These are phyloP conservation scores for Creontiades dilutus DNA, from an alignment of 2,888 invertebrate genomes.

Conservation along the genomic window DNA sequence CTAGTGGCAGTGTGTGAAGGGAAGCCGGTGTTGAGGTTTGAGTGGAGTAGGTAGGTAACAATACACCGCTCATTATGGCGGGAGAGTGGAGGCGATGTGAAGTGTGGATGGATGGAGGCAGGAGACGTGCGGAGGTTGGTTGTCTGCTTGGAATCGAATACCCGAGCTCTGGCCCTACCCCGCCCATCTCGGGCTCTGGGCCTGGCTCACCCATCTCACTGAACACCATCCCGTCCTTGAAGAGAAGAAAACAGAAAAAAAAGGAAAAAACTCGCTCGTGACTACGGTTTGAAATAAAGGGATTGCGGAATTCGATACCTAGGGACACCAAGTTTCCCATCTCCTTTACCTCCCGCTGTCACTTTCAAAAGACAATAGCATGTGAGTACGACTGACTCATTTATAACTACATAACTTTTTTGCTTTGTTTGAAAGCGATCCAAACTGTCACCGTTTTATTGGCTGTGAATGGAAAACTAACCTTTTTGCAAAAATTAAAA, in stretches of 20 bases:
- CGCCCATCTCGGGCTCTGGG: background rate
- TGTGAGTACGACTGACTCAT: no score
- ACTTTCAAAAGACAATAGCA: background rate
- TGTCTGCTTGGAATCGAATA: slow-evolving; percentile 2
- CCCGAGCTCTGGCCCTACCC: background rate
- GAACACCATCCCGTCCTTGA: no score
- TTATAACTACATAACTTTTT: no score
- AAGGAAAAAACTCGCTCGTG: background rate
- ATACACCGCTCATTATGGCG: slow-evolving; percentile 9
- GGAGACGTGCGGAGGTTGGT: background rate
- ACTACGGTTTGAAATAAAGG: slow-evolving; percentile 23
- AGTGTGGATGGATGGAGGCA: background rate
- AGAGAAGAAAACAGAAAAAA: no score
- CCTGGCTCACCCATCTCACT: background rate
- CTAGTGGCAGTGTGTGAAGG: no score
- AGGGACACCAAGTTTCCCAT: background rate
- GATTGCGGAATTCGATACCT: slow-evolving; percentile 8
- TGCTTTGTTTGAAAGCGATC: no score
- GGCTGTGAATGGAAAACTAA: no score
- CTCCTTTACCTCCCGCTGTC: background rate
- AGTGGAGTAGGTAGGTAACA: background rate
- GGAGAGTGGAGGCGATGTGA: background rate
- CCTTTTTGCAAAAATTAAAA: no score
- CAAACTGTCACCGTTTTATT: no score
- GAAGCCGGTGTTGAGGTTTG: background rate